phyloP scores from a whole-genome alignment of 2,888 invertebrate species.

The Xylota segnis region DNA sequence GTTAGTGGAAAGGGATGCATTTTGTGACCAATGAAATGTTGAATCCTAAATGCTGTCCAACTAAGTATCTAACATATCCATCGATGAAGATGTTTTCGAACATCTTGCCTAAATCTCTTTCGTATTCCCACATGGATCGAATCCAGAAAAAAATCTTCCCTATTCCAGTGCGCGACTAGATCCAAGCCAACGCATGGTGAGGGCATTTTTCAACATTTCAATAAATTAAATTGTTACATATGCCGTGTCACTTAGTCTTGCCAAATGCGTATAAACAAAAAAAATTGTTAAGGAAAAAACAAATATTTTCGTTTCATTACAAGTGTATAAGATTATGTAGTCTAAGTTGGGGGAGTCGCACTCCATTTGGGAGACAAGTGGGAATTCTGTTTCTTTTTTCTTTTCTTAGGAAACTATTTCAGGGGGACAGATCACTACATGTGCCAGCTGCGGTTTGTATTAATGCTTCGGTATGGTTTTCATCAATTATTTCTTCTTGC shows the following conservation, averaged over 20 bases:
- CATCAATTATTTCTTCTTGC: slow-evolving; percentile 51
- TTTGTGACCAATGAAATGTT: neutral
- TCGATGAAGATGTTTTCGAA: neutral
- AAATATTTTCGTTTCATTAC: slow-evolving; percentile 45
- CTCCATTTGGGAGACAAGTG: slow-evolving; percentile 37
- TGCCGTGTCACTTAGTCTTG: slow-evolving; percentile 61
- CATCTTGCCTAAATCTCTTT: slow-evolving; percentile 1
- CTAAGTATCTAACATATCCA: slow-evolving; percentile 1
- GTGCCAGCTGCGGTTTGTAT: slow-evolving; percentile 57
- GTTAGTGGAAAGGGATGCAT: neutral
- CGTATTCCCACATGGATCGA: slow-evolving; percentile 39
- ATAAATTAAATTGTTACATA: slow-evolving; percentile 63
- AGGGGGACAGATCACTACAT: slow-evolving; percentile 14
- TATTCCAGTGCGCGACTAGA: slow-evolving; percentile 25
- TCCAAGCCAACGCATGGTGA: slow-evolving; percentile 38
- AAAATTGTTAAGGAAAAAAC: neutral
- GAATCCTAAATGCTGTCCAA: neutral
- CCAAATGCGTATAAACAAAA: slow-evolving; percentile 30
- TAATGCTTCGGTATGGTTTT: slow-evolving; percentile 52
- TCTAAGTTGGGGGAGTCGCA: slow-evolving; percentile 10
- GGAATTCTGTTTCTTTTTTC: slow-evolving; percentile 37
- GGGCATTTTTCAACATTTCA: slow-evolving; percentile 52
- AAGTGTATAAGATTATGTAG: slow-evolving; percentile 56
- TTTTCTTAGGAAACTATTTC: slow-evolving; percentile 34
- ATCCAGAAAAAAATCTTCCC: neutral